Conservation (phyloP, 2,888 invertebrate species). For the Callinectes sapidus region DNA sequence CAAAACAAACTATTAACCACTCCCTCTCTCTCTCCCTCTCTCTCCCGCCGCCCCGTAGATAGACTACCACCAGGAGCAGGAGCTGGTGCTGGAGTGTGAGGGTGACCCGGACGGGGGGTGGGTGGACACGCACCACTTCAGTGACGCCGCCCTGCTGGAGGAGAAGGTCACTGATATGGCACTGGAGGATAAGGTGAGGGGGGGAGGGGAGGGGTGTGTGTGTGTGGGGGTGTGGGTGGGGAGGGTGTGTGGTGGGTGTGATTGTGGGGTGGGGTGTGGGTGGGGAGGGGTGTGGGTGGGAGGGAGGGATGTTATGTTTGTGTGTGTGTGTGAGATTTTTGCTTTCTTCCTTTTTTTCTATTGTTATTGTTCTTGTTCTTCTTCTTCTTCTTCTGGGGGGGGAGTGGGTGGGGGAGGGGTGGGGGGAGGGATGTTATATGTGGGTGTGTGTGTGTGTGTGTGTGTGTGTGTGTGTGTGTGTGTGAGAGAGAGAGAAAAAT, state of each 20-base stretch:
- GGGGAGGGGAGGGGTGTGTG: not conserved
- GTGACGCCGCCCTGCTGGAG: constrained; percentile 81
- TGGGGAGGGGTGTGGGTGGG: not conserved
- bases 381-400: too few relatives aligned
- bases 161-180: constrained; percentile 91
- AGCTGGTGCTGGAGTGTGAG: constrained; percentile 81
- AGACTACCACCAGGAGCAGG: constrained; percentile 93
- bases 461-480: too few relatives aligned
- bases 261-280: not conserved
- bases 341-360: too few relatives aligned
- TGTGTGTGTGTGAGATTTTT: too few relatives aligned
- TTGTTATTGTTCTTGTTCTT: too few relatives aligned
- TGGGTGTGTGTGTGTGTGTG: too few relatives aligned
- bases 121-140: constrained; percentile 97
- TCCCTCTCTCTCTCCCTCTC: not conserved
- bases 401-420: too few relatives aligned
- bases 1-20: not conserved
- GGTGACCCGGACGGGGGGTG: constrained; percentile 85
- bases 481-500: too few relatives aligned
- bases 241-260: not conserved
- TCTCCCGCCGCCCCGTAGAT: constrained; percentile 82
- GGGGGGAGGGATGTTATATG: too few relatives aligned
- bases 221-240: not conserved
- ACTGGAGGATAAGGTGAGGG: constrained; percentile 81
- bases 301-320: not conserved